phyloP scores from a whole-genome alignment of 2,113 vertebrate species.

The Accipiter virgatus region DNA sequence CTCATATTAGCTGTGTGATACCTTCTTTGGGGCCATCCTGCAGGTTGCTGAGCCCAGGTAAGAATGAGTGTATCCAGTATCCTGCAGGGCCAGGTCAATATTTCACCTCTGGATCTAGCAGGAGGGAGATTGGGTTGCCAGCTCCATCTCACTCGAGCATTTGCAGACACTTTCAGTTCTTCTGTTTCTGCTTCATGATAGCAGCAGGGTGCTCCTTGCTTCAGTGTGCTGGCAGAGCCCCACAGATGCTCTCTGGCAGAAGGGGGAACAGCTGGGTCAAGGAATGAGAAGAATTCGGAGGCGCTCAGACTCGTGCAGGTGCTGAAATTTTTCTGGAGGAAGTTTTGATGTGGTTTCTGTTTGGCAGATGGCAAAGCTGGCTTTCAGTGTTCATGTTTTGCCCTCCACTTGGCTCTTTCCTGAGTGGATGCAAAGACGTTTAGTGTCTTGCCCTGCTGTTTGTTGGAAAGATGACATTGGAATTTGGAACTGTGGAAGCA shows the following conservation, averaged over 20 bases:
- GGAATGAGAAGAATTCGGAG: not conserved
- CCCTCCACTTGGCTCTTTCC: not conserved
- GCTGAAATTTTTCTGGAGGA: not conserved
- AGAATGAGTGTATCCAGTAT: not conserved
- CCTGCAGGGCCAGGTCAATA: not conserved
- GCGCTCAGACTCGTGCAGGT: not conserved
- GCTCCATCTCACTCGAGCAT: not conserved
- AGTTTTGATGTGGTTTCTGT: not conserved
- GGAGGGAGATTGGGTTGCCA: not conserved
- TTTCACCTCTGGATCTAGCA: not conserved
- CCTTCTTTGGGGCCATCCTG: not conserved
- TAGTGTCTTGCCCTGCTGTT: not conserved
- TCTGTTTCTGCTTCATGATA: not conserved
- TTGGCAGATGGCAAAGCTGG: not conserved
- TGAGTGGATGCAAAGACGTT: not conserved
- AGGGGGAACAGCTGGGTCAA: not conserved
- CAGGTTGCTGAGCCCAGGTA: not conserved
- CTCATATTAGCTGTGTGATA: fast-evolving
- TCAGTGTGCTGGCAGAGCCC: not conserved
- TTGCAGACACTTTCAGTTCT: not conserved
- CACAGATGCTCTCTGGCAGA: not conserved
- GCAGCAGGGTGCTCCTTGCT: not conserved
- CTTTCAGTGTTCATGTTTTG: fast-evolving
- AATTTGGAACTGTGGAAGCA: not conserved
- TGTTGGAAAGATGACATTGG: not conserved